Base-by-base conservation (phyloP, 2,888 invertebrate species). In the Esperia sulphurella region DNA sequence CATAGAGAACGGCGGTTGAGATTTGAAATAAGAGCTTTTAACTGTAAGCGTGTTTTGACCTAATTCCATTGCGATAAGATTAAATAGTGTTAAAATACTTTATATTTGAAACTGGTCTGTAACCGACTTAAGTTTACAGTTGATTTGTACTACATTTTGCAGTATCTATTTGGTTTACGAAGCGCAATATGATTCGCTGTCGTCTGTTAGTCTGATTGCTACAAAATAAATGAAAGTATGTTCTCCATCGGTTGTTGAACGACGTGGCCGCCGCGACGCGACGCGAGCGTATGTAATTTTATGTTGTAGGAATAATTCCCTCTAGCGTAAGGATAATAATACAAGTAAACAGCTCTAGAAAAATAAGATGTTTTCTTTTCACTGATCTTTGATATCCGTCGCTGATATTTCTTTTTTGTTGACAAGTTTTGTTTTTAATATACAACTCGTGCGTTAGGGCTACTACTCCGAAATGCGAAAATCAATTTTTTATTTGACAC, bases 281-380 rank as follows among this genome's bases (percentile, higher is more conserved):
- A 49, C 63, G 72, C 57, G 67, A 75, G 69, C 59, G 57, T 68
- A 65, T 79, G 65, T 76, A 71, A 79, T 79, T 78, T 79, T 83
- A 82, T 80, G 77, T 81, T 83, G 77, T 84, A 84, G 84, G 68
- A 75, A 77, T 83, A 83, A 81, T 82, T 84, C 79, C 82, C 79
- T 67, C 58, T 81, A 82, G 79, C 37, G 41, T 83, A 83, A 83
- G 83, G 58, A 73, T 83, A 82, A 82, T 66, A 69, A 71, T 21
- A 21, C 21, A 69, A 75, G 73, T 79, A 73, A 77, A 75, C 73
- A 70, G 71, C 71, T 76, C 63, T 79, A 79, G 73, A 63, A 60
- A 68, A 63, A 63, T 51, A 72, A 67, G 63, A 65, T 63, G 64
- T 70, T 72, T 74, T 45, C 61, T 71, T 74, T 77, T 68, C 63